Base-by-base conservation (phyloP, 64 coral and sea anemone genomes). In the Astreopora myriophthalma region DNA sequence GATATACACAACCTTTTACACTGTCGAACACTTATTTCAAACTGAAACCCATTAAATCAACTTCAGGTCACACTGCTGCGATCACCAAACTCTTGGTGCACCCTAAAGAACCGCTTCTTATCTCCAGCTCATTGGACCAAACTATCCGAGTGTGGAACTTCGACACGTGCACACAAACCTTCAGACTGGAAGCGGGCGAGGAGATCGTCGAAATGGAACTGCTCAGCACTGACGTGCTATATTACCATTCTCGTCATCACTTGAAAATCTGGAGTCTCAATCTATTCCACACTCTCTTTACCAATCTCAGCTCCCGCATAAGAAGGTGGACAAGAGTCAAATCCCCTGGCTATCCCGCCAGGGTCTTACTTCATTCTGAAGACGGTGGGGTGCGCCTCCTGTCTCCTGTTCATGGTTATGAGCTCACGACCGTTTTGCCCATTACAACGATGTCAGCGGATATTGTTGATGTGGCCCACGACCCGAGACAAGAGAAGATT, bases 91-190 rank as follows among this genome's bases (percentile, higher is more conserved):
- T 99, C 1, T 75, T 96, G 17, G 93, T 95, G 2, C 94, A 96
- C 48, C 38, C 62, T 3, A 33, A n/a, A 9, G 81, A 99, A 75
- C 88, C 94, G 22, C 73, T 99, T 0, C 57, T 99, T 0, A 79
- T 99, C 16, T 99, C 97, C 19, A 95, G 97, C 27, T 99, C 97
- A 17, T 67, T 86, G 72, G 97, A 99, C 69, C 96, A 94, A 61
- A 99, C 97, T 1, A 86, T 99, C 37, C 94, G 97, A 4, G 52
- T 99, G 38, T 99, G 97, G 97, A 96, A 93, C 69, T 96, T 99
- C n/a, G 97, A 99, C 22, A 99, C 97, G 3, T 95, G 95, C 31
- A 63, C 97, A 13, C 97, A 93, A 40, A 96, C 91, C 2, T 99
- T 87, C 84, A 80, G 87, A 46, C 74, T 98, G 17, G 86, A 99